phyloP scores from a whole-genome alignment of 2,888 invertebrate species.

The Artemia sp. region DNA sequence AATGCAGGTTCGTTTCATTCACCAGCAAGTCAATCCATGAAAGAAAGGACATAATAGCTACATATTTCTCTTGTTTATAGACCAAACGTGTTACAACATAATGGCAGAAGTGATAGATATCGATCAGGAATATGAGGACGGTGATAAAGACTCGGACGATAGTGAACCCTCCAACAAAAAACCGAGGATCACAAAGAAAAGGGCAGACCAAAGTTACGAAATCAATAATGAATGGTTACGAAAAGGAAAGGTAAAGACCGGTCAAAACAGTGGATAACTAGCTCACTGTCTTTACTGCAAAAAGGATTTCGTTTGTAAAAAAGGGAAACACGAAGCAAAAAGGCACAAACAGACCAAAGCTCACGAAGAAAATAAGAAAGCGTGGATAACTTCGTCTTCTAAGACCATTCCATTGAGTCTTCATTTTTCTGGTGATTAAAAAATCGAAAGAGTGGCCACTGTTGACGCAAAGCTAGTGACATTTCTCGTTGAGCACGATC shows the following conservation, averaged over 20 bases:
- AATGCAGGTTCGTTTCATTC: not conserved
- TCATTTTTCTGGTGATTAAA: slow-evolving; percentile 9
- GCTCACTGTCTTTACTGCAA: not conserved
- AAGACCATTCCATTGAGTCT: not conserved
- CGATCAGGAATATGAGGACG: slow-evolving; percentile 5
- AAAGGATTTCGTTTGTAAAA: slow-evolving; percentile 13
- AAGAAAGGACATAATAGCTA: not conserved
- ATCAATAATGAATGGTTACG: not conserved
- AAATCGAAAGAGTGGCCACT: slow-evolving; percentile 7
- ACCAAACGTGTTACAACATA: slow-evolving; percentile 7
- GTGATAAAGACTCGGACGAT: not conserved
- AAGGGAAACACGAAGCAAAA: slow-evolving; percentile 4
- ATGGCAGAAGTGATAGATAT: slow-evolving; percentile 12
- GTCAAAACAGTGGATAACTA: no score
- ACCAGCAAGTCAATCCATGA: not conserved
- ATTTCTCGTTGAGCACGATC: slow-evolving; percentile 11
- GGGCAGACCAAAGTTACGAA: not conserved
- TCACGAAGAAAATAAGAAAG: slow-evolving; percentile 7
- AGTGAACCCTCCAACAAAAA: not conserved
- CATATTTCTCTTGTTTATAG: not conserved
- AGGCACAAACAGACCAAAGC: slow-evolving; percentile 2
- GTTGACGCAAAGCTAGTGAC: slow-evolving; percentile 5
- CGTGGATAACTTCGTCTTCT: slow-evolving; percentile 8
- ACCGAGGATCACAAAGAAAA: slow-evolving; percentile 8
- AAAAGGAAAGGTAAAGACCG: no score